Percentiles rank a stretch among this genome's conserved stretches.
Conservation (phyloP, 2,797 vertebrate species). For the Melanotaenia parkinsoni region DNA sequence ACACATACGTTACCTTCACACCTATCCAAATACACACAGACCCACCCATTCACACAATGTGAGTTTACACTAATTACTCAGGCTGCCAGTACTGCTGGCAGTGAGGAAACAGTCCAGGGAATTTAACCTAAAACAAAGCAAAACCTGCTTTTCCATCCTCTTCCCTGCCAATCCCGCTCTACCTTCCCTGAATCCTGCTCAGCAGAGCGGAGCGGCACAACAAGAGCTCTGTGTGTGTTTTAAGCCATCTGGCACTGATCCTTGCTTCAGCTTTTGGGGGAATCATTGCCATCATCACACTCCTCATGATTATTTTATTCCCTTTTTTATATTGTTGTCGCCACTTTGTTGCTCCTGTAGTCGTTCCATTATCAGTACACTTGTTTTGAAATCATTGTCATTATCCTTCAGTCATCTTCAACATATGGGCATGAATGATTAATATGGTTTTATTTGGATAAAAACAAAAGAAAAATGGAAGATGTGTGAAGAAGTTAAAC, state of each 20-base stretch:
- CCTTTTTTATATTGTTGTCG: conserved; percentile 1
- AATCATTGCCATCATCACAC: conserved; percentile 10
- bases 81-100: conserved; percentile 62
- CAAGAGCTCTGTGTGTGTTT: conserved; percentile 49
- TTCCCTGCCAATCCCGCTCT: conserved; percentile 56
- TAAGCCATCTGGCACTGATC: conserved; percentile 67
- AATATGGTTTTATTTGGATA: neutral
- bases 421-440: neutral
- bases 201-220: conserved; percentile 46
- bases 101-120: conserved; percentile 62
- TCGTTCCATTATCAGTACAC: neutral
- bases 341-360: conserved; percentile 1
- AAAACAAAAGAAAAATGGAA: neutral
- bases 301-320: neutral
- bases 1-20: conserved; percentile 41
- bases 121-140: conserved; percentile 69
- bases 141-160: conserved; percentile 53
- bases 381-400: neutral
- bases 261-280: conserved; percentile 32
- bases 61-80: conserved; percentile 62
- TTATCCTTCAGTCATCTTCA: neutral
- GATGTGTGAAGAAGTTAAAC: neutral
- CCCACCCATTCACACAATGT: conserved; percentile 41
- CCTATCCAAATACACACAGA: conserved; percentile 24
- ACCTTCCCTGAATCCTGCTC: conserved; percentile 52